Evolutionary conservation across 2,888 invertebrate genomes (phyloP), one percentile per base, ranked within the genome.

Genomic region (Chirona hameri): DNA sequence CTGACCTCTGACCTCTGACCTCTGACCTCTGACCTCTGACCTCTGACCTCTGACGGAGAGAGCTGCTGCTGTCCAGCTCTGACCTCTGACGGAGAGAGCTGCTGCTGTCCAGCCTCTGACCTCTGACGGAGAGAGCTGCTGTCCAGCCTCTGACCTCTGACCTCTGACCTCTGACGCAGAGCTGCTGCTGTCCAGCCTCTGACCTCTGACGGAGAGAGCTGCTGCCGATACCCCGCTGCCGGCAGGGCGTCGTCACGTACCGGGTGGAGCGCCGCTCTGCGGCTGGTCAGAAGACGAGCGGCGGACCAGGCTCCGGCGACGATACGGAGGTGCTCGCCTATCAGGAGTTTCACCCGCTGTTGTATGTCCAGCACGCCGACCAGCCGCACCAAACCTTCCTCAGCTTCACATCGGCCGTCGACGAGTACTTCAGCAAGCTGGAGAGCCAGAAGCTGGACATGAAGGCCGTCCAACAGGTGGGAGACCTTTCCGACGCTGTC

Each of bases 381-480:
- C 88, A 89, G 85, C 92, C 93, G 0, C 89, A 90, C 84, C 92
- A 81, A 83, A 86, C 52, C 86, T 87, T 82, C 83, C 84, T 12
- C 27, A 84, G 86, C 0, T 88, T 88, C 83, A 87, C 88, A 81
- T 86, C 89, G 87, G 95, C 98, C 0, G 95, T 97, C 0, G 99
- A 99, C 89, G 97, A 98, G 87, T 99, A 96, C 89, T 99, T 93
- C 89, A 99, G 98, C 0, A 93, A 93, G 48, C 89, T 97, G 86
- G 98, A 98, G 88, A 93, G 95, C 15, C 98, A 99, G 89, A 98
- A 97, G 88, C 92, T 97, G 86, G 98, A 99, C 87, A 88, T 97
- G 86, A 96, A 95, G 89, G 92, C 90, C 27, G 85, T 91, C 52
- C 90, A 91, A 84, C 91, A 91, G 88, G 90, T 90, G 86, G 83